Percentiles rank a stretch among this genome's conserved stretches.
phyloP scores from a whole-genome alignment of 1,140 invertebrate genomes.

The Agrypnia vestita region DNA sequence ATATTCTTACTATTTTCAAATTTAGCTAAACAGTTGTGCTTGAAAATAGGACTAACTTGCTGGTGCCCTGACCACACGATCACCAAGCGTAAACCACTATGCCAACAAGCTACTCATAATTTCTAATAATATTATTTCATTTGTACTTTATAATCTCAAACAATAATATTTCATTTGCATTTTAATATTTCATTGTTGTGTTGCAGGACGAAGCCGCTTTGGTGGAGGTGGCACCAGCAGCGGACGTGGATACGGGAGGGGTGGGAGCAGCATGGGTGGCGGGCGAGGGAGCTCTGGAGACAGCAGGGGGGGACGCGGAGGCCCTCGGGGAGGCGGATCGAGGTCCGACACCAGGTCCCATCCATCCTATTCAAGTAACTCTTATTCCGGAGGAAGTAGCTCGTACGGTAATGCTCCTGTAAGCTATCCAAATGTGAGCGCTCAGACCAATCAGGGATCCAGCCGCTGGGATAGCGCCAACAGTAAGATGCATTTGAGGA shows the following conservation, averaged over 20 bases:
- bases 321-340: neutral
- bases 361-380: neutral
- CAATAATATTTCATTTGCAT: no score
- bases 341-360: no score
- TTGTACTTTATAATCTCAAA: no score
- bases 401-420: neutral
- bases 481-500: conserved; percentile 4
- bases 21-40: no score
- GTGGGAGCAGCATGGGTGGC: conserved; percentile 48
- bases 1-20: no score
- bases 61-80: no score
- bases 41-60: no score
- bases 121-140: no score
- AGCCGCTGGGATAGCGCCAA: conserved; percentile 49
- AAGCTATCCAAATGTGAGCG: neutral
- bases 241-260: conserved; percentile 52
- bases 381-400: neutral
- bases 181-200: neutral
- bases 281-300: conserved; percentile 43
- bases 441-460: neutral
- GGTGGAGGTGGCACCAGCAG: conserved; percentile 48
- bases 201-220: conserved; percentile 49
- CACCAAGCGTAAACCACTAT: no score
- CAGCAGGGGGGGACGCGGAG: conserved; percentile 20
- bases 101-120: no score